Evolutionary conservation across 2,113 vertebrate species (phyloP).

Genomic region (Telmatochromis sp.): DNA sequence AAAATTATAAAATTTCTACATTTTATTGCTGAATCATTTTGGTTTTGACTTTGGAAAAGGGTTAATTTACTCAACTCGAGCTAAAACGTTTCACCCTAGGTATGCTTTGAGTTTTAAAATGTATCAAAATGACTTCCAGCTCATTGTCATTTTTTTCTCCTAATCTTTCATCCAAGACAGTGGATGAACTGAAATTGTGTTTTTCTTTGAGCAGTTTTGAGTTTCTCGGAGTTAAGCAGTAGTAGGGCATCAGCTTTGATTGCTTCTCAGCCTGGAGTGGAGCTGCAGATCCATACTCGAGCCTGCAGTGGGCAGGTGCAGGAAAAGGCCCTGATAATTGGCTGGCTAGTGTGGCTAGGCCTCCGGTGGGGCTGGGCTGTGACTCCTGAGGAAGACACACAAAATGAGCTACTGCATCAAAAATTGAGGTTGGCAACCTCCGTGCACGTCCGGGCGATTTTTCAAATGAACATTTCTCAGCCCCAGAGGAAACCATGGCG

Average conservation of each 20-base stretch:
- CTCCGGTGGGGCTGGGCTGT: constrained; percentile 21
- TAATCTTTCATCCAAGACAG: not conserved
- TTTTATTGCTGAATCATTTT: not conserved
- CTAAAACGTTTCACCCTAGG: not conserved
- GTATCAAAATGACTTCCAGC: not conserved
- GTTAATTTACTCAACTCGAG: not conserved
- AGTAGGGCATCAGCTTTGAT: constrained; percentile 33
- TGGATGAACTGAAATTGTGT: not conserved
- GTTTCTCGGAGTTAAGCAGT: not conserved
- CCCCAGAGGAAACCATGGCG: constrained; percentile 37
- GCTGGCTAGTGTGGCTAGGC: constrained; percentile 29
- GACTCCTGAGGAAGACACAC: constrained; percentile 47
- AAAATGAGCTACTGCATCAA: constrained; percentile 66
- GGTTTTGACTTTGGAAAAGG: not conserved
- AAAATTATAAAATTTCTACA: not conserved
- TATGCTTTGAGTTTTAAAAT: not conserved
- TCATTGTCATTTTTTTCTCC: not conserved
- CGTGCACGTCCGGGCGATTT: constrained; percentile 57
- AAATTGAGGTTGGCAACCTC: constrained; percentile 72
- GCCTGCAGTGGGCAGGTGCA: constrained; percentile 50
- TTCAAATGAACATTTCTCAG: constrained; percentile 65
- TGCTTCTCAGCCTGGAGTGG: constrained; percentile 30
- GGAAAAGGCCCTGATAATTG: constrained; percentile 58
- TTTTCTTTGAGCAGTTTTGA: not conserved
- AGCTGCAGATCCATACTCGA: not conserved